Evolutionary conservation across 1,140 invertebrate genomes (phyloP), one percentile per base, ranked within the genome.

Genomic region (Trachymyrmex septentrionalis): DNA sequence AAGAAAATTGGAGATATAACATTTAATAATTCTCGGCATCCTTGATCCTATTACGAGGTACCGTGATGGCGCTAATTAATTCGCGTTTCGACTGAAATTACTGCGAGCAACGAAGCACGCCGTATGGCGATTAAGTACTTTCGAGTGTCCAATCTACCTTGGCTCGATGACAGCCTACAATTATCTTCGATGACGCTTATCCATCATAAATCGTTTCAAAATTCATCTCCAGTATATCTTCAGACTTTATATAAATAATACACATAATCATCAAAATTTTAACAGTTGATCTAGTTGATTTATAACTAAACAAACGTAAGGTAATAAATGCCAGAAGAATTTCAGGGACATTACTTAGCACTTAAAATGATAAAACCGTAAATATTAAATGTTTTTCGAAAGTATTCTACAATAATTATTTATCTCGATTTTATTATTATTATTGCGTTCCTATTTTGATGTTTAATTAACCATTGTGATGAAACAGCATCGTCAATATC

Each of bases 21-120:
- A 24, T 19, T 38, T 34, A 73, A 84, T 84, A 30, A 73, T 75
- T 84, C 55, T 50, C 55, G 27, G 1, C 55, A 27, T 61, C 53
- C 80, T 75, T 84, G 80, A 84, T 84, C 55, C 69, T 71, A 84
- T 84, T 84, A 84, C 55, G 21, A 57, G 27, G n/a, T 27, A 38
- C 57, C 38, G 14, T 84, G 80, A 73, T 75, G 55, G 80, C 38
- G 14, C 57, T 84, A 84, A 84, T 84, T 84, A 84, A 84, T 84
- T 84, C 55, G 80, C 55, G 55, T 84, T 84, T 84, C 80, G 69
- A 84, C 69, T 84, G 80, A 84, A 84, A 84, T 84, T 84, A 9
- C 63, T 34, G 69, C 80, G 69, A 61, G 69, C 80, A 75, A 75
- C 69, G 80, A 75, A 84, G 69, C 69, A 84, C 55, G 14, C 69